phyloP scores from a whole-genome alignment of 1,140 invertebrate species.

The Calosoma granatense region DNA sequence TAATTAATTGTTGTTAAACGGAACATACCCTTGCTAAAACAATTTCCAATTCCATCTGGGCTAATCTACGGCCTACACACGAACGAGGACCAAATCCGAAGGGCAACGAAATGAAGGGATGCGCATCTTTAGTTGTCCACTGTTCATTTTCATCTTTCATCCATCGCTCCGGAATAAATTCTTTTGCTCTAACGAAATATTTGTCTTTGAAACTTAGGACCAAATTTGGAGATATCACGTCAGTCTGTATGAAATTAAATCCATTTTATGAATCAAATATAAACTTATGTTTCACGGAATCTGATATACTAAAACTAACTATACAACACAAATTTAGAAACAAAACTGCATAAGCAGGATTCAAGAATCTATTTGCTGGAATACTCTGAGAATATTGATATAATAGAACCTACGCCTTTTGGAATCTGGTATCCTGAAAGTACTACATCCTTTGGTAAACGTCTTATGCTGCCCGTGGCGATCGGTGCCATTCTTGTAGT shows the following conservation, averaged over 20 bases:
- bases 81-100: constrained; percentile 52
- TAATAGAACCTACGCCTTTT: constrained; percentile 45
- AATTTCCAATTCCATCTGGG: neutral
- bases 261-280: constrained; percentile 20
- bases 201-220: constrained; percentile 30
- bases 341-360: neutral
- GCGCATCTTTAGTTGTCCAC: constrained; percentile 31
- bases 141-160: constrained; percentile 29
- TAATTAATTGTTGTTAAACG: neutral
- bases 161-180: constrained; percentile 51
- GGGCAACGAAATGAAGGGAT: constrained; percentile 45
- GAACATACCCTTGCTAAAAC: neutral
- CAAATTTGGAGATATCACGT: constrained; percentile 29
- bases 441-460: constrained; percentile 41
- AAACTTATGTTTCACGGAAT: constrained; percentile 36
- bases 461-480: constrained; percentile 38
- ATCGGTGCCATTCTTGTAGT: constrained; percentile 45
- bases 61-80: constrained; percentile 34
- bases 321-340: neutral
- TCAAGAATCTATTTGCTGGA: no score
- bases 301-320: neutral
- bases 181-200: constrained; percentile 38
- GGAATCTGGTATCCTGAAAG: constrained; percentile 47
- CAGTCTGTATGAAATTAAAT: constrained; percentile 36
- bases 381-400: no score